Percentiles rank a stretch among this genome's conserved stretches.
These are phyloP conservation scores for Homarus americanus DNA, from an alignment of 1,140 invertebrate species.

Conservation along the genomic window DNA sequence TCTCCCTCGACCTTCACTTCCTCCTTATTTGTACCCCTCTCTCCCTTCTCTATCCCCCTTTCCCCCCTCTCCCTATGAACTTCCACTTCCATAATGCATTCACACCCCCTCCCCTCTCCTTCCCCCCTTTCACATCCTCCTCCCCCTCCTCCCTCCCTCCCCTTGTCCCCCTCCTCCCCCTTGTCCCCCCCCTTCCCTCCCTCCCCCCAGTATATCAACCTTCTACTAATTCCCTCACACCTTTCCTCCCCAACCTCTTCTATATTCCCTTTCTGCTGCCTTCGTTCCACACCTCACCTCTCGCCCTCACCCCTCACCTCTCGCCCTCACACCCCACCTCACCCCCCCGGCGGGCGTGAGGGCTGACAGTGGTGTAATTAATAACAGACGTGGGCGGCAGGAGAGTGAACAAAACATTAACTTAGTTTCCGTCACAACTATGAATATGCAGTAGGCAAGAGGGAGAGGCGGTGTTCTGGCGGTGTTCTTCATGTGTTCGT, in stretches of 20 bases:
- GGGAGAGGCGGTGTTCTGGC: background rate
- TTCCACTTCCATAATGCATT: background rate
- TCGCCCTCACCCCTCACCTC: background rate
- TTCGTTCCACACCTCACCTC: background rate
- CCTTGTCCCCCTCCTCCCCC: background rate
- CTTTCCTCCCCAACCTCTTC: no score
- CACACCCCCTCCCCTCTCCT: background rate
- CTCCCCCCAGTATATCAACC: background rate
- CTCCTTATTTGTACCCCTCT: background rate
- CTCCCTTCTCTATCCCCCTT: background rate
- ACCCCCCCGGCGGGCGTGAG: background rate
- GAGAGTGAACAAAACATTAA: background rate
- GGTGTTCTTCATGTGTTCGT: no score
- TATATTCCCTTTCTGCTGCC: no score
- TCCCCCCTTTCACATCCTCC: background rate
- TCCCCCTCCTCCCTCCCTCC: background rate
- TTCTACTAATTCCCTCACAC: no score
- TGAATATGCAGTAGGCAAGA: background rate
- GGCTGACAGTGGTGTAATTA: constrained; percentile 12
- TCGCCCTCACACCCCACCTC: no score
- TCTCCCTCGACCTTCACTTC: background rate
- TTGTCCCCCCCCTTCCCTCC: no score
- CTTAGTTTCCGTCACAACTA: background rate
- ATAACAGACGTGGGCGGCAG: background rate
- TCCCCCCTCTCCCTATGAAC: no score